Base-by-base conservation (phyloP, 2,797 vertebrate genomes). In the Hydrolagus colliei region DNA sequence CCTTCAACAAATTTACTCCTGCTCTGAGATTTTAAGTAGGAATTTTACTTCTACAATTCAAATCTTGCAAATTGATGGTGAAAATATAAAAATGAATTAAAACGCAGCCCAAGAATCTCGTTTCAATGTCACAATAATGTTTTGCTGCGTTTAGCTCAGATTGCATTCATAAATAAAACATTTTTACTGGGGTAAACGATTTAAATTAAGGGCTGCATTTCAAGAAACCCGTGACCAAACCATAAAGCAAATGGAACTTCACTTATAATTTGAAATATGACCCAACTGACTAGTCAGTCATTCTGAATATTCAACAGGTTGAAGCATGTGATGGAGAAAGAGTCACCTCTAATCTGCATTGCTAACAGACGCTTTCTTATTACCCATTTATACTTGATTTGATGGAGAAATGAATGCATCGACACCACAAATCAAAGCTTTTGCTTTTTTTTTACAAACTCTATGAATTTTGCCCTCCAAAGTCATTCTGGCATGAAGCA, bases 401-500 rank as follows among this genome's bases (percentile, higher is more conserved):
- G 63, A 68, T 67, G 78, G 63, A 14, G 35, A 16, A 82, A 68
- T 67, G 5, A 76, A 76, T 41, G 35, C 18, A 59, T 4, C 32
- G 59, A 0, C 68, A 20, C 12, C 35, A 52, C 8, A 75, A 75
- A 74, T 32, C 35, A 6, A 41, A 9, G 13, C 4, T 62, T 78
- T 79, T 35, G 62, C 78, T 14, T 67, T 9, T 13, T 13, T 27
- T 27, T 67, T 67, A 67, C 41, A 52, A 35, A 68, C 9, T 52
- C 1, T 27, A 71, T 68, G 4, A 18, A 20, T 20, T 18, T 65
- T 84, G 63, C 78, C 35, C 78, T 67, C 67, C 63, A 32, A 35
- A 82, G 63, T 67, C 79, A 84, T n/a, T 18, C 18, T 16, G 79
- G 18, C 63, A 68, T 68, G 65, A 84, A 68, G 79, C 16, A 84